These are phyloP conservation scores for Ariolimax columbianus DNA, from an alignment of 2,888 invertebrate genomes.

Conservation along the genomic window DNA sequence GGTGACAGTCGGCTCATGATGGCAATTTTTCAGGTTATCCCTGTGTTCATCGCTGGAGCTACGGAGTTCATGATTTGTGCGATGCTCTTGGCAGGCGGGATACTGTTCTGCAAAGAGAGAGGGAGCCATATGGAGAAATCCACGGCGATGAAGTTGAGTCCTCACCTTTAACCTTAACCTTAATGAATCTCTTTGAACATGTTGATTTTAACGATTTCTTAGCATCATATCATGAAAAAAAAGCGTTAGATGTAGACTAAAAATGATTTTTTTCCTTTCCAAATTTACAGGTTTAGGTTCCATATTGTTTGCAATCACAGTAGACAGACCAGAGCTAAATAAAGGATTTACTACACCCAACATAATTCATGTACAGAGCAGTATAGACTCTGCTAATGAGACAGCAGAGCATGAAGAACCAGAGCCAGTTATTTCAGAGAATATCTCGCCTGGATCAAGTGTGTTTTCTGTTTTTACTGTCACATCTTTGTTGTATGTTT, in stretches of 20 bases:
- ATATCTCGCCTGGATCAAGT: slow-evolving; percentile 52
- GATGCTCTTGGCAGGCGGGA: too few species aligned
- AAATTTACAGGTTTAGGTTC: slow-evolving; percentile 84
- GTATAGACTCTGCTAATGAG: slow-evolving; percentile 82
- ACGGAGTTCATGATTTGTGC: too few species aligned
- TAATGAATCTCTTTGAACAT: too few species aligned
- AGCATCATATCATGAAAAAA: neutral
- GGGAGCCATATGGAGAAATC: too few species aligned
- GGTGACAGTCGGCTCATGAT: too few species aligned
- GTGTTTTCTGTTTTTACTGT: neutral
- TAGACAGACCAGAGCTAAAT: slow-evolving; percentile 87
- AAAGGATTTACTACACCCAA: slow-evolving; percentile 59
- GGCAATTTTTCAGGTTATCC: too few species aligned
- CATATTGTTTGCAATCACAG: slow-evolving; percentile 93
- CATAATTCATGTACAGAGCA: slow-evolving; percentile 44
- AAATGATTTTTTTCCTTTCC: neutral
- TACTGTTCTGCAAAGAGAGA: too few species aligned
- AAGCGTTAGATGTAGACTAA: neutral
- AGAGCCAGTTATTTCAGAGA: slow-evolving; percentile 72
- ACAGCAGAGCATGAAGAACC: slow-evolving; percentile 60
- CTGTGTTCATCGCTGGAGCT: too few species aligned
- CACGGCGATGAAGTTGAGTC: too few species aligned
- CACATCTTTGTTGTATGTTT: neutral
- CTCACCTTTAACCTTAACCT: too few species aligned
- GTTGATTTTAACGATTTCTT: neutral